Evolutionary conservation across 2,797 vertebrate species (phyloP), one percentile per base, ranked within the genome.

Genomic region (Pseudotriccus pelzelni): DNA sequence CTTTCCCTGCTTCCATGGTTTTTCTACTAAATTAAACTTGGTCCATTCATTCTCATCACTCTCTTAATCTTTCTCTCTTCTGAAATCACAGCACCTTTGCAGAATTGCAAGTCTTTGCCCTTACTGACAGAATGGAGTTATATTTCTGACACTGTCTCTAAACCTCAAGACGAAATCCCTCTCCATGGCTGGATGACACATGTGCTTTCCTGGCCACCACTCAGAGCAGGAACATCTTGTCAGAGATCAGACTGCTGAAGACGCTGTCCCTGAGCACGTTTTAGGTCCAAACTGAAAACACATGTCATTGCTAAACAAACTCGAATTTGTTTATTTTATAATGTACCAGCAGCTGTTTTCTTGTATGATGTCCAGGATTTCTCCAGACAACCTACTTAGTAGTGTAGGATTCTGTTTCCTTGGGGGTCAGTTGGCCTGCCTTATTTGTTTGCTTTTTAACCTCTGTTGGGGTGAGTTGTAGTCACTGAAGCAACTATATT

Each of bases 271-370:
- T 92, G 58, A 85, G 90, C 67, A 80, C 20, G 3, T 90, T 95
- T 94, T 82, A 83, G 82, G 94, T 87, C 74, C 87, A 66, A 94
- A 95, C 89, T 94, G 68, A 83, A 93, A 94, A 74, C 77, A 91
- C 90, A 91, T 96, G 83, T 68, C 74, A 90, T 87, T 85, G 59
- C 94, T 94, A 94, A 93, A 96, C 75, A 92, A 95, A 95, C 89
- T 90, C 89, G 75, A 70, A 87, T 63, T 92, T 95, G 94, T 96
- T 97, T 97, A 82, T 94, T 94, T 91, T 93, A 69, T 81, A 91
- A 72, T 90, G 53, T 93, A 76, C 28, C n/a, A 92, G 49, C 95
- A 94, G 91, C 94, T 95, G 84, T 89, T 95, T 96, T 67, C 72
- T 89, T 96, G 74, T 85, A 64, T 23, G 14, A n/a, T 74, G 72